Conservation (phyloP, 2,113 vertebrate species). For the Otocyon megalotis region DNA sequence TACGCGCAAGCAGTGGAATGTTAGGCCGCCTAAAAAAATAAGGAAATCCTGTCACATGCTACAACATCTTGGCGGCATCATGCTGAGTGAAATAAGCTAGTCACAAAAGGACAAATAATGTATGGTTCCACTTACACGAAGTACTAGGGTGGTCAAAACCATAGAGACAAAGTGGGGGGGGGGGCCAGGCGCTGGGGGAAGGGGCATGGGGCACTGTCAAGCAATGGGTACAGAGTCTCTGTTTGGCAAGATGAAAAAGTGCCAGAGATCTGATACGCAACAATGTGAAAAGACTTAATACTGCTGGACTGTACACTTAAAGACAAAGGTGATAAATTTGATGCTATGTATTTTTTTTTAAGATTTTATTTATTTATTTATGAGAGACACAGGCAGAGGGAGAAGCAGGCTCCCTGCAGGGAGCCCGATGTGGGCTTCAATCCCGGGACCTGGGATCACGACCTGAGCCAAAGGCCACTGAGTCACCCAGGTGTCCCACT, state of each 20-base stretch:
- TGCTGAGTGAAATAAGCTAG: not conserved
- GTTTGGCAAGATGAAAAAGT: not conserved
- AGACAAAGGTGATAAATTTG: not conserved
- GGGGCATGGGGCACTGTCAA: not conserved
- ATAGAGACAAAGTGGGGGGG: not conserved
- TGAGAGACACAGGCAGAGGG: not conserved
- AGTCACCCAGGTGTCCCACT: not conserved
- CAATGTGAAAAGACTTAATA: not conserved
- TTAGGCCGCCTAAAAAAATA: not conserved
- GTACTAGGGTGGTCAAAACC: not conserved
- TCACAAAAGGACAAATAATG: not conserved
- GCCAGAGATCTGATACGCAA: not conserved
- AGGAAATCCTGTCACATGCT: not conserved
- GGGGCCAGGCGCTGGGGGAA: not conserved
- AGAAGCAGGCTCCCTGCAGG: not conserved
- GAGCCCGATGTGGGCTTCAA: not conserved
- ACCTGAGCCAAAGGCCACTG: not conserved
- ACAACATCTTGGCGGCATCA: not conserved
- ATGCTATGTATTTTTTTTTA: not conserved
- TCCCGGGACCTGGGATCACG: not conserved
- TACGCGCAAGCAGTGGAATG: not conserved
- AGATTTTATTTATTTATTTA: not conserved
- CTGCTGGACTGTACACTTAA: not conserved
- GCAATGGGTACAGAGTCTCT: not conserved
- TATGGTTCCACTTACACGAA: not conserved